A percentile compares a stretch with the other conserved stretches of the same genome.
These are phyloP conservation scores for Xylophagus ater DNA, from an alignment of 2,888 invertebrate species.

Conservation along the genomic window DNA sequence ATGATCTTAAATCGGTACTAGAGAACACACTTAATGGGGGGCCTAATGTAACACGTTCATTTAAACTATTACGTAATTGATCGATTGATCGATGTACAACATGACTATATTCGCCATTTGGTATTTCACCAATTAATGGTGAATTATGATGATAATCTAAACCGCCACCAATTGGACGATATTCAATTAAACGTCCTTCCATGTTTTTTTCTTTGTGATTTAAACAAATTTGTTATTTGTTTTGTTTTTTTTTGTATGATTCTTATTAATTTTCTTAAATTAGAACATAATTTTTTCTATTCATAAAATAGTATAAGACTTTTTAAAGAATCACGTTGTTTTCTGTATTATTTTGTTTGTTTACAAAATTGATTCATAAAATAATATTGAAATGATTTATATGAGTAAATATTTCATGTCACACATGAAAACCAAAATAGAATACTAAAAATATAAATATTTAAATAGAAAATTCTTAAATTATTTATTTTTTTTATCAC, in stretches of 20 bases:
- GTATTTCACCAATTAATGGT: slow-evolving; percentile 56
- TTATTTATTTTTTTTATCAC: too few species aligned
- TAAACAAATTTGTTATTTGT: not conserved
- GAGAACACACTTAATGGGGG: slow-evolving; percentile 37
- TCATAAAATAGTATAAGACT: too few species aligned
- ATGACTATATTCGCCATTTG: slow-evolving; percentile 50
- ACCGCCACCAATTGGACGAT: slow-evolving; percentile 48
- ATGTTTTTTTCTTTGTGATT: slow-evolving; percentile 29
- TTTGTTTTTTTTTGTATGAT: not conserved
- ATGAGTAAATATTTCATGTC: too few species aligned
- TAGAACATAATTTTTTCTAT: not conserved
- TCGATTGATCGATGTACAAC: slow-evolving; percentile 56
- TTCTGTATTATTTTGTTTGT: too few species aligned
- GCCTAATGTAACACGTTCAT: slow-evolving; percentile 48
- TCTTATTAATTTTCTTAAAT: not conserved
- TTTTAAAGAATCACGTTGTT: too few species aligned
- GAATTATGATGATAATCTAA: slow-evolving; percentile 54
- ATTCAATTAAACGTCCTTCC: slow-evolving; percentile 48
- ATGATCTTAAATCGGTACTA: slow-evolving; percentile 30
- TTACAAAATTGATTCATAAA: too few species aligned
- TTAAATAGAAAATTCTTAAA: too few species aligned
- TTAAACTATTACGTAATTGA: slow-evolving; percentile 48
- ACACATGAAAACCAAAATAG: too few species aligned
- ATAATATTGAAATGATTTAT: too few species aligned
- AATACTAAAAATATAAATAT: too few species aligned